A percentile compares a stretch with the other conserved stretches of the same genome.
Conservation (phyloP, 2,888 invertebrate genomes). For the Monoplex corrugatus region DNA sequence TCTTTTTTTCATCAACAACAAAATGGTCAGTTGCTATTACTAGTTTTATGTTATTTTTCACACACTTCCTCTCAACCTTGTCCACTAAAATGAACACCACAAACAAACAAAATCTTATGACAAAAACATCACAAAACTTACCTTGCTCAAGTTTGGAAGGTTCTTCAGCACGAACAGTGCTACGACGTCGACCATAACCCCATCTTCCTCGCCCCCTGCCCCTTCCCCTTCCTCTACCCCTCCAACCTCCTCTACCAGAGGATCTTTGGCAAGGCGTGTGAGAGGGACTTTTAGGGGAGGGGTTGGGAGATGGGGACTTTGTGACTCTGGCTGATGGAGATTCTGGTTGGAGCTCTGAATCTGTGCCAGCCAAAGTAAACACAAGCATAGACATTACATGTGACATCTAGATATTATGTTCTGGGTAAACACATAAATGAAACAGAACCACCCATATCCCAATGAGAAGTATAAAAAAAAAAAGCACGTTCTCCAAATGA, state of each 20-base stretch:
- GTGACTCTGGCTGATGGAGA: not conserved
- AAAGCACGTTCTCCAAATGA: too few relatives aligned
- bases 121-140: constrained; percentile 27
- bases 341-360: constrained; percentile 38
- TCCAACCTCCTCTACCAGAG: constrained; percentile 55
- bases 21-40: too few relatives aligned
- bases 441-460: too few relatives aligned
- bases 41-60: too few relatives aligned
- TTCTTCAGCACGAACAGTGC: constrained; percentile 67
- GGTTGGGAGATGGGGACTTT: constrained; percentile 5
- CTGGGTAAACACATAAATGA: not conserved
- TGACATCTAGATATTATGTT: not conserved
- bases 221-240: constrained; percentile 64
- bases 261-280: not conserved
- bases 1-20: too few relatives aligned
- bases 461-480: too few relatives aligned
- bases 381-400: not conserved
- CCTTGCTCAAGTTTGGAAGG: constrained; percentile 48
- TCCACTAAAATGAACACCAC: too few relatives aligned
- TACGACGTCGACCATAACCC: constrained; percentile 49
- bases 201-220: constrained; percentile 61
- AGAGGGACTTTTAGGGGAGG: constrained; percentile 25
- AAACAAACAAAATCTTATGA: too few relatives aligned
- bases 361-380: constrained; percentile 27
- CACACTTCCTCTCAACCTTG: too few relatives aligned